phyloP scores from a whole-genome alignment of 2,113 vertebrate species.

The Rhodinocichla rosea region DNA sequence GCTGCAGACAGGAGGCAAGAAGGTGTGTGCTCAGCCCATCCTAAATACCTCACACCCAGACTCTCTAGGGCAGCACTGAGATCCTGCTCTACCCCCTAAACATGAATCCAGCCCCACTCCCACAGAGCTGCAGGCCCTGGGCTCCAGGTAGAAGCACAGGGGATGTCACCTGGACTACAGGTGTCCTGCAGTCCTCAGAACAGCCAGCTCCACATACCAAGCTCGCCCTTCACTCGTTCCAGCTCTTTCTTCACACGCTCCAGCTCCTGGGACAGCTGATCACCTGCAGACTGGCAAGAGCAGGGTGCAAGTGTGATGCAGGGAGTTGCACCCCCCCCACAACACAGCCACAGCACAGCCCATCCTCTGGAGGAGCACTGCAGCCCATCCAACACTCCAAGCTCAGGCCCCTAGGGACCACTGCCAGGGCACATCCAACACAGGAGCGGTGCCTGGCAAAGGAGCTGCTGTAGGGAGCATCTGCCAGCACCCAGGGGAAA shows the following conservation, averaged over 20 bases:
- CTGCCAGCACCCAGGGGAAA: not conserved
- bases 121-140: not conserved
- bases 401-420: not conserved
- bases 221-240: not conserved
- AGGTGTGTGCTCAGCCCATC: not conserved
- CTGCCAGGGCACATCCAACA: not conserved
- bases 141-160: not conserved
- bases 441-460: not conserved
- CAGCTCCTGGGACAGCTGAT: not conserved
- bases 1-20: not conserved
- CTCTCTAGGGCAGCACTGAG: not conserved
- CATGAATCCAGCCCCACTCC: not conserved
- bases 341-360: not conserved
- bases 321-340: not conserved
- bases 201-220: not conserved
- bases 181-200: not conserved
- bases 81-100: not conserved
- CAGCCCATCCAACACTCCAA: not conserved
- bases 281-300: not conserved
- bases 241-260: not conserved
- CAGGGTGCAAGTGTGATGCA: not conserved
- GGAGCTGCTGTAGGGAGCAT: fast-evolving
- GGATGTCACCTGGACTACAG: not conserved
- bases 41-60: not conserved
- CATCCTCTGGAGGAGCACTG: not conserved